These are phyloP conservation scores for Alcis repandata DNA, from an alignment of 2,888 invertebrate genomes.

Conservation along the genomic window DNA sequence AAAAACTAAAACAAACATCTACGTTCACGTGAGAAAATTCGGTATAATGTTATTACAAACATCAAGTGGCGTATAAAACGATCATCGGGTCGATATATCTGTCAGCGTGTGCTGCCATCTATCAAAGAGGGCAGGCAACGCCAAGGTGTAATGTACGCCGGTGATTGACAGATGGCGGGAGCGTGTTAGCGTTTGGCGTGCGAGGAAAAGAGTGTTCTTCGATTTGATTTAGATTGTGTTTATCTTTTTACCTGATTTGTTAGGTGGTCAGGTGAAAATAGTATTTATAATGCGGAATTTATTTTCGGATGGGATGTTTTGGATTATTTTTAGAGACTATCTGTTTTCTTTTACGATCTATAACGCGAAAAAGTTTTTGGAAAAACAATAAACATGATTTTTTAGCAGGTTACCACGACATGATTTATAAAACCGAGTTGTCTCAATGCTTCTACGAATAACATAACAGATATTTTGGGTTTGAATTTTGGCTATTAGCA, in stretches of 20 bases:
- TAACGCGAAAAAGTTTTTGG: neutral
- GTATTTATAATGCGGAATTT: conserved; percentile 38
- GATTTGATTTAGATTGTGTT: conserved; percentile 64
- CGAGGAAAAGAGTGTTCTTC: conserved; percentile 57
- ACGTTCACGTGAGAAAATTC: conserved; percentile 44
- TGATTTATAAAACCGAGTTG: too few species aligned
- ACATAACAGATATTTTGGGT: too few species aligned
- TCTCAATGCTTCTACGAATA: too few species aligned
- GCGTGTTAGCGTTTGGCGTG: conserved; percentile 56
- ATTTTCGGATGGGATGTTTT: conserved; percentile 25
- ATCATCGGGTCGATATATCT: conserved; percentile 73
- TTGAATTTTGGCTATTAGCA: too few species aligned
- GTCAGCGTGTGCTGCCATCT: conserved; percentile 80
- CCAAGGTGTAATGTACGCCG: conserved; percentile 76
- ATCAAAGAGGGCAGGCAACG: conserved; percentile 68
- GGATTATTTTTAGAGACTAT: conserved; percentile 32
- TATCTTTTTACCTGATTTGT: conserved; percentile 56
- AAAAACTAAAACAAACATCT: conserved; percentile 42
- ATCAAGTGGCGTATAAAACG: conserved; percentile 74
- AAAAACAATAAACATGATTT: too few species aligned
- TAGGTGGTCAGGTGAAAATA: conserved; percentile 36
- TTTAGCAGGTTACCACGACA: too few species aligned
- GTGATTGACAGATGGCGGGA: conserved; percentile 81
- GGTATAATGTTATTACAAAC: conserved; percentile 68
- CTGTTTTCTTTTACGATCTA: conserved; percentile 4